Base-by-base conservation (phyloP, 1,140 invertebrate species). In the Trachelipus rathkii region DNA sequence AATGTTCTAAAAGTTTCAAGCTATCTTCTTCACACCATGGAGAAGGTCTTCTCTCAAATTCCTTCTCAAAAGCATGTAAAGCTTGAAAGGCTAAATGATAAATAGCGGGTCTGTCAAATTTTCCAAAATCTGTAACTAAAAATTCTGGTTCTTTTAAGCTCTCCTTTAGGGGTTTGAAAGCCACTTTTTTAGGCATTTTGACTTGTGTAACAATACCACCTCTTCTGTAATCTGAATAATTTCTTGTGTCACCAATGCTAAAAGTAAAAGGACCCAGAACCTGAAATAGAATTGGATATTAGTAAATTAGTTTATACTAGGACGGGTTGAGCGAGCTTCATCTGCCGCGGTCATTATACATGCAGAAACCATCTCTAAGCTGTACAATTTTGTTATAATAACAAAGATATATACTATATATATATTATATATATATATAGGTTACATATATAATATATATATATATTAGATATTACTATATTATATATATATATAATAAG, bases 231-330 rank as follows among this genome's bases (percentile, higher is more conserved):
- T 86, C 83, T 10, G 84, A 83, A 77, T 86, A 86, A 46, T 84
- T 86, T 3, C 89, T 90, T n/a, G 95, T 98, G 83, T 98, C 95
- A 0, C 95, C 96, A 84, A 99, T 97, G 82, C 92, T 95, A 85
- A 99, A 99, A 33, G 96, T 97, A 83, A 97, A 98, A 0, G 96
- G 95, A n/a, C 95, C 95, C 80, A 94, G 84, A 0, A 94, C 92
- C 78, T 79, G 77, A 5, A 0, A 44, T 72, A 66, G n/a, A 67
- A 24, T 10, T 4, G 4, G 9, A 60, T 60, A 33, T 33, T 6
- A 33, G 33, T 33, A 33, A 33, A 33, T 33, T 3, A 33, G 6
- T 33, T 33, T n/a, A n/a, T n/a, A n/a, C n/a, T n/a, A n/a, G n/a
- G n/a, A n/a, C n/a, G n/a, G n/a, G n/a, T n/a, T n/a, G n/a, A n/a